Evolutionary conservation across 2,113 vertebrate genomes (phyloP), one percentile per base, ranked within the genome.

Genomic region (Pygoscelis adeliae): DNA sequence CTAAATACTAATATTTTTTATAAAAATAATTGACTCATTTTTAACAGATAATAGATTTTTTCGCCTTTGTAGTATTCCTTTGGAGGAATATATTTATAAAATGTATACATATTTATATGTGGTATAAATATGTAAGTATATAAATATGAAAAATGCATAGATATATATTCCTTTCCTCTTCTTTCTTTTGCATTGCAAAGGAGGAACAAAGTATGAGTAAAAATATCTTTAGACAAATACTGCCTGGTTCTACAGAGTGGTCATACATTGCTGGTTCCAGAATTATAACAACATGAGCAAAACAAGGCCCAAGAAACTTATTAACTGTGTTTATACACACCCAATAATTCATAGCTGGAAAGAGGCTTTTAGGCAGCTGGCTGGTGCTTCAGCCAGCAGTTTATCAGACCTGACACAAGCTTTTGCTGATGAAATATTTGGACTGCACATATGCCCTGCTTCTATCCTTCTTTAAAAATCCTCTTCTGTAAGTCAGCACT

Each of bases 161-260:
- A 40, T 15, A 29, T 40, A 11, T 55, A 63, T 56, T 84, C 73
- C 42, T 10, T 78, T 83, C 90, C 59, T 89, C 79, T 85, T 85
- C 78, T 83, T 83, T 55, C 77, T 92, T 91, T 92, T n/a, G 13
- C 83, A 76, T 87, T 95, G 89, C 73, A 94, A 89, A 91, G 30
- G n/a, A 91, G 49, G 36, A 55, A 36, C 20, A 49, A 84, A 84
- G 4, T 5, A 53, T 3, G 77, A 49, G 32, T 14, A 40, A 71
- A 83, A 71, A 65, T 38, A 72, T 30, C 52, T 87, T 50, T 42
- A 56, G 62, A 53, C 7, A 12, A 76, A 49, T 53, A 7, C 15
- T 32, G 44, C 78, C 58, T 58, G 49, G 23, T n/a, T 82, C 6
- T 69, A 9, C 59, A 63, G 69, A 53, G 32, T 5, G 38, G 21